Evolutionary conservation across 1,140 invertebrate genomes (phyloP), one percentile per base, ranked within the genome.

Genomic region (Eumeta japonica): DNA sequence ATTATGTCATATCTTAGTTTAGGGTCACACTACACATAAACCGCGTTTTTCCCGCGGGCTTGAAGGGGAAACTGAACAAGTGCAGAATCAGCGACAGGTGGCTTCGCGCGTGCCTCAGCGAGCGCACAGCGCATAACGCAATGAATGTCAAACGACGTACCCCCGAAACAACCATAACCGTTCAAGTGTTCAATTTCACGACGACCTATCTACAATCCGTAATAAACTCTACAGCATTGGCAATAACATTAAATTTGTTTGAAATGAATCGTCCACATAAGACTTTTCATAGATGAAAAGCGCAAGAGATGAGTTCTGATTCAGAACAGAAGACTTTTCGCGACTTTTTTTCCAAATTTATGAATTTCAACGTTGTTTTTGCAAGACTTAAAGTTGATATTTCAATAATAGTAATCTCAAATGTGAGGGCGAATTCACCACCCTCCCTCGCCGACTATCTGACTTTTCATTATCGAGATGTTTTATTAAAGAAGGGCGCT

Each of bases 401-500:
- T 64, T 73, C 43, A 52, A 33, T 34, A 17, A 16, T 16, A 31
- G 16, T 14, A 13, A 19, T 31, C 34, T 31, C 32, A 30, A 39
- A 46, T 37, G 39, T 33, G 62, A 66, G 64, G 64, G 67, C 59
- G 56, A 24, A 66, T 65, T 63, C 62, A 54, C 62, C 62, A 64
- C 65, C 68, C 68, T 66, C 66, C 52, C 48, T 66, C 66, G 51
- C 48, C 61, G 63, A 71, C 63, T 62, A 61, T 52, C 68, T 73
- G 68, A 74, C 68, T 74, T 74, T 74, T 74, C 68, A 74, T 74
- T 74, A 74, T 74, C 68, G 66, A 74, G 66, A 74, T 74, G 68
- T 74, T 74, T 74, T 74, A 74, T 74, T 74, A 67, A 73, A 66
- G 68, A 37, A 59, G 64, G 62, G 62, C 46, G 28, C 10, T 10